Conservation (phyloP, 1,140 invertebrate genomes). For the Heterodera carotae region DNA sequence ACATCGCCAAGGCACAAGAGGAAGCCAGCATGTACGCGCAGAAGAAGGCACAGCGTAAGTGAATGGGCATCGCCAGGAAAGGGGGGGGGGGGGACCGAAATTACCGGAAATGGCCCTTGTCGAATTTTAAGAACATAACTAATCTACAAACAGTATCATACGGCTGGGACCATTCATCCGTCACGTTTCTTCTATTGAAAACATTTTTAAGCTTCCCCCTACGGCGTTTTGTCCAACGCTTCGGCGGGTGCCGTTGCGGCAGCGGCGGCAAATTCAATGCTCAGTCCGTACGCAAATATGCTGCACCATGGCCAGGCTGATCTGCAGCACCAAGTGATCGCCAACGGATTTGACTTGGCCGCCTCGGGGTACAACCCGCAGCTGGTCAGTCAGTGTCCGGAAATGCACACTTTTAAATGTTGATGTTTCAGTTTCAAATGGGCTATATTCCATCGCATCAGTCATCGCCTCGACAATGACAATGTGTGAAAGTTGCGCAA, state of each 20-base stretch:
- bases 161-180: no score
- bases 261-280: conserved; percentile 47
- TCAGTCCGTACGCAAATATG: conserved; percentile 43
- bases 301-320: conserved; percentile 30
- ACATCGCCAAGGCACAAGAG: conserved; percentile 99
- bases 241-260: conserved; percentile 47
- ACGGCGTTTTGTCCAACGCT: conserved; percentile 51
- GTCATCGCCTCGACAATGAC: conserved; percentile 28
- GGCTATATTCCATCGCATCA: conserved; percentile 31
- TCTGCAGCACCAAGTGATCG: conserved; percentile 36
- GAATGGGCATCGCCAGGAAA: neutral
- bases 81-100: no score
- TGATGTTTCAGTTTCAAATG: conserved; percentile 39
- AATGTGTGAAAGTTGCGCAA: no score
- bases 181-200: neutral
- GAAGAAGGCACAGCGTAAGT: conserved; percentile 75
- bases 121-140: conserved; percentile 13
- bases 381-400: conserved; percentile 24
- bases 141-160: neutral
- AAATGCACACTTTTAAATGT: neutral
- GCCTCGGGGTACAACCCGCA: conserved; percentile 43
- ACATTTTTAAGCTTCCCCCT: conserved; percentile 50
- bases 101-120: no score
- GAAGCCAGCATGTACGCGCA: conserved; percentile 98
- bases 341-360: conserved; percentile 38